Evolutionary conservation across 2,113 vertebrate species (phyloP), one percentile per base, ranked within the genome.

Genomic region (Abramis brama): DNA sequence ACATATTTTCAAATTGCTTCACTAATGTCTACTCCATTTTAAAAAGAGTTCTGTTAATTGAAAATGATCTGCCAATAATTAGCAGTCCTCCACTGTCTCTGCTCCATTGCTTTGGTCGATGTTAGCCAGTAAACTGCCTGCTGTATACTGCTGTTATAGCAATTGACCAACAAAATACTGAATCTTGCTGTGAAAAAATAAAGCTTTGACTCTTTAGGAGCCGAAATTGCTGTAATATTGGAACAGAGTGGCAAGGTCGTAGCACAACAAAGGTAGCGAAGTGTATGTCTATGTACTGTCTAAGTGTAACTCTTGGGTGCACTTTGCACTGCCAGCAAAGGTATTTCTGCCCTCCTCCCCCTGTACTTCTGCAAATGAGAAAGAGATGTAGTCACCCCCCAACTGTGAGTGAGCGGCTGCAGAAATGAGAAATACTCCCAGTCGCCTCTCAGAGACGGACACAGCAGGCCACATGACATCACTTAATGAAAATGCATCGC

Each of bases 401-500:
- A 82, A 86, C 86, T 75, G 88, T 73, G 89, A 91, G 91, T 66
- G 80, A 92, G 88, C 86, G 86, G 87, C 91, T 90, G 90, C 91
- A 89, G 90, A 92, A 91, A 93, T 91, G 93, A 92, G 91, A 88
- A 92, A 91, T 90, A 88, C 89, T 90, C 91, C 59, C 86, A 66
- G 84, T 86, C 90, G 91, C 91, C 91, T 91, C 90, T 90, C 86
- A 81, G 90, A 91, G 91, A 92, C 89, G 90, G 91, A 93, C 89
- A 87, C 91, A 89, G 91, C 91, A 91, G 92, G 89, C 91, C 91
- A 90, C 89, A 88, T 93, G 94, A 94, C 93, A 94, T 93, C 92
- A 93, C 91, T 93, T 94, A 93, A 91, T 80, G 89, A 90, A 92
- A 94, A 94, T 94, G 91, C 93, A 94, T 93, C 7, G 91, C 91